Percentiles rank a stretch among this genome's conserved stretches.
Conservation (phyloP, 2,113 vertebrate genomes). For the Ochotona princeps region DNA sequence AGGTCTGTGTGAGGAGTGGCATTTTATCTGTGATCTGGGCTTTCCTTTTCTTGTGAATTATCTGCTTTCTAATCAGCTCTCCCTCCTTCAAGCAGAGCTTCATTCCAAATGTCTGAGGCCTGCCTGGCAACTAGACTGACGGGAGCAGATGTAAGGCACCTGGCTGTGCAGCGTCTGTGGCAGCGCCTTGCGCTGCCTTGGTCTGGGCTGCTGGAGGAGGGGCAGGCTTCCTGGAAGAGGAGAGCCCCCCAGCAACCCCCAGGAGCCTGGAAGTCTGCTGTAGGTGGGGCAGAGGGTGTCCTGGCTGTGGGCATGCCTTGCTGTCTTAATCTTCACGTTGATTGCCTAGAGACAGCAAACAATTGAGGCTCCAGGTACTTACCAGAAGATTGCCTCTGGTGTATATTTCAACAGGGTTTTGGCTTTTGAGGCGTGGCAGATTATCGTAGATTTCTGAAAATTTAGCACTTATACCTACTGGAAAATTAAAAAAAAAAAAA, state of each 20-base stretch:
- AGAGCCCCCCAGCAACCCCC: background rate
- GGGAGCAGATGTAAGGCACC: background rate
- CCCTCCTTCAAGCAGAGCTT: background rate
- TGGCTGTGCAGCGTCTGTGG: background rate
- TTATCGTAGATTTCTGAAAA: background rate
- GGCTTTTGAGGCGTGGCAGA: background rate
- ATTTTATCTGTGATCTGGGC: background rate
- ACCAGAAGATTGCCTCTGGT: conserved; percentile 2
- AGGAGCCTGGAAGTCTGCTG: background rate
- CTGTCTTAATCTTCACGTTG: background rate
- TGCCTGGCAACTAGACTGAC: background rate
- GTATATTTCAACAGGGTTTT: background rate
- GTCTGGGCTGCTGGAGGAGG: background rate
- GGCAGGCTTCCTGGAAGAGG: background rate
- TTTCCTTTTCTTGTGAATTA: background rate
- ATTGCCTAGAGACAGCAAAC: background rate
- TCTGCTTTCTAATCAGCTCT: background rate
- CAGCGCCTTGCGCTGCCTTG: background rate
- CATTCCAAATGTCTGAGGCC: background rate
- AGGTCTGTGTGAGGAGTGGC: background rate
- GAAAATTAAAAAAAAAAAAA: background rate
- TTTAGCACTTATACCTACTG: background rate
- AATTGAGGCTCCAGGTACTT: background rate
- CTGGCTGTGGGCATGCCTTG: fast-evolving
- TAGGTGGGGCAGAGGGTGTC: fast-evolving